Evolutionary conservation across 2,888 invertebrate species (phyloP).

Genomic region (Alviniconcha strummeri): DNA sequence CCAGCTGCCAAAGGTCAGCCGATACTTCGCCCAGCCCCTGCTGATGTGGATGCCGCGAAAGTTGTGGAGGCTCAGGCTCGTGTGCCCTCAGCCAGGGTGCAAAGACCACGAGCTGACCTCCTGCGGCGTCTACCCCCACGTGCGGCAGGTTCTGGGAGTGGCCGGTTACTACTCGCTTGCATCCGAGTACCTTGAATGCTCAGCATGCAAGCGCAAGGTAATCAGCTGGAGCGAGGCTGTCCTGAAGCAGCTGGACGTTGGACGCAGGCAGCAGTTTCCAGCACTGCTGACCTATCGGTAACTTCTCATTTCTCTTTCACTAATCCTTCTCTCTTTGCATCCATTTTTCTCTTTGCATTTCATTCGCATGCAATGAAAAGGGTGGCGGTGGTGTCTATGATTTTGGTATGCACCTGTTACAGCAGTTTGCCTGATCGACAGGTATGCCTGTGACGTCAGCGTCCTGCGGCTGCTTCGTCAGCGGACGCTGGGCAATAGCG

Average conservation of each 20-base stretch:
- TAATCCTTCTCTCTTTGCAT: too few species aligned
- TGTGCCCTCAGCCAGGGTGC: not conserved
- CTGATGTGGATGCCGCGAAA: slow-evolving; percentile 11
- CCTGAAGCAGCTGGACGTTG: slow-evolving; percentile 5
- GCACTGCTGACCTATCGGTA: slow-evolving; percentile 7
- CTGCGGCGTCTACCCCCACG: not conserved
- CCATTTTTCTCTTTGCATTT: too few species aligned
- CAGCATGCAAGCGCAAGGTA: not conserved
- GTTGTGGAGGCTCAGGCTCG: not conserved
- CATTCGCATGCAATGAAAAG: slow-evolving; percentile 10
- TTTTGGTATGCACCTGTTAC: not conserved
- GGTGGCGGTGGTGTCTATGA: too few species aligned
- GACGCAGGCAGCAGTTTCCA: not conserved
- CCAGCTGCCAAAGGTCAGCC: not conserved
- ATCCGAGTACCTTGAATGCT: not conserved
- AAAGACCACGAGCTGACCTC: not conserved
- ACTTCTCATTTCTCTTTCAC: too few species aligned
- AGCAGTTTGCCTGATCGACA: too few species aligned
- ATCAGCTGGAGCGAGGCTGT: not conserved
- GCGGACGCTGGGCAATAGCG: not conserved
- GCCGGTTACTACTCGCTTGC: not conserved
- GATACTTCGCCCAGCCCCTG: not conserved
- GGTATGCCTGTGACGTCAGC: not conserved
- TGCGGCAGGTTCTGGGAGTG: not conserved
- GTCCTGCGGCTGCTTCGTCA: not conserved